phyloP scores from a whole-genome alignment of 1,140 invertebrate genomes.

The Sitophilus oryzae region DNA sequence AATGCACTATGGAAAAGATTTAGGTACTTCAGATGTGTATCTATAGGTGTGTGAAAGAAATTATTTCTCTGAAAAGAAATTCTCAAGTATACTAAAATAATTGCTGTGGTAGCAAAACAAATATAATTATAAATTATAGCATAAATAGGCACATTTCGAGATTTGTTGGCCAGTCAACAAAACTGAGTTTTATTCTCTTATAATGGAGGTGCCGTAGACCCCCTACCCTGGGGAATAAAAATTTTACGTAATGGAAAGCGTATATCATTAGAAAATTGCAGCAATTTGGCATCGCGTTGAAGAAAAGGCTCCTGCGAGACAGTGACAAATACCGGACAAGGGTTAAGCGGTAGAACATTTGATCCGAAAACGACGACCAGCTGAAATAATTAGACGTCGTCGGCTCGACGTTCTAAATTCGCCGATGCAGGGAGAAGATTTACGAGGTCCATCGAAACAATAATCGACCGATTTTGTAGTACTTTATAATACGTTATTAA shows the following conservation, averaged over 20 bases:
- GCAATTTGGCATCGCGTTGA: constrained; percentile 25
- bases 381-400: constrained; percentile 20
- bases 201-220: neutral
- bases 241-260: constrained; percentile 42
- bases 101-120: no score
- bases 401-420: neutral
- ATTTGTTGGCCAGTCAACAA: neutral
- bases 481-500: no score
- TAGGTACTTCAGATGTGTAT: no score
- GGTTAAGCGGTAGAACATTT: constrained; percentile 36
- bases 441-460: neutral
- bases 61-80: no score
- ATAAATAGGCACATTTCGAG: no score
- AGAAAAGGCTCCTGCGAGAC: constrained; percentile 20
- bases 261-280: constrained; percentile 42
- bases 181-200: neutral
- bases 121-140: no score
- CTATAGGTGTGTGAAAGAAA: no score
- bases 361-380: constrained; percentile 34
- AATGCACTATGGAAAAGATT: no score
- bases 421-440: neutral
- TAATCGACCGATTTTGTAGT: constrained; percentile 28
- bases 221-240: constrained; percentile 18
- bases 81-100: no score
- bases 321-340: constrained; percentile 38